phyloP scores from a whole-genome alignment of 2,113 vertebrate species.

The Phasianus colchicus region DNA sequence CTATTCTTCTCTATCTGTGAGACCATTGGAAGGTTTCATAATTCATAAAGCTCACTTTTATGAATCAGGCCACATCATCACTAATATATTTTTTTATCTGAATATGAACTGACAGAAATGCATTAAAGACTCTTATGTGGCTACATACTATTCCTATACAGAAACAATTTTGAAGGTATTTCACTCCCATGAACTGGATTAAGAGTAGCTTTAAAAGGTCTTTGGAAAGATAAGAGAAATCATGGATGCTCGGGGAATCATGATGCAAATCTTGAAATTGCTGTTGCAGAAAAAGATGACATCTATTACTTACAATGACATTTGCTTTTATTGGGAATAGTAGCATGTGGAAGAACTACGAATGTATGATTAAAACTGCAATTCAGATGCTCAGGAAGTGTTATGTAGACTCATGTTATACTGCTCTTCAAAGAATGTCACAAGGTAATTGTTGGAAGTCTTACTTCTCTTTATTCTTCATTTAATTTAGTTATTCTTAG shows the following conservation, averaged over 20 bases:
- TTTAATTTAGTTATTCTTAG: background rate
- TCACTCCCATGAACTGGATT: background rate
- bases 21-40: background rate
- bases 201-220: background rate
- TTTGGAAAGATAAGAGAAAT: background rate
- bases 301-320: background rate
- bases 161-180: background rate
- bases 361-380: background rate
- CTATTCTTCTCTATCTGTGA: background rate
- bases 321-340: background rate
- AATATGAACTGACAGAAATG: background rate
- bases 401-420: background rate
- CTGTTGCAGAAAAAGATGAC: background rate
- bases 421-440: background rate
- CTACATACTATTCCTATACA: background rate
- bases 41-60: background rate
- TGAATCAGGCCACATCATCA: background rate
- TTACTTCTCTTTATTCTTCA: background rate
- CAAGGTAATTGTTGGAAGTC: background rate
- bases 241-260: background rate
- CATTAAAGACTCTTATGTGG: background rate
- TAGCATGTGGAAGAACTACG: background rate
- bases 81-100: background rate
- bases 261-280: background rate
- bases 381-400: background rate